Evolutionary conservation across 2,888 invertebrate species (phyloP), one percentile per base, ranked within the genome.

Genomic region (Neria commutata): DNA sequence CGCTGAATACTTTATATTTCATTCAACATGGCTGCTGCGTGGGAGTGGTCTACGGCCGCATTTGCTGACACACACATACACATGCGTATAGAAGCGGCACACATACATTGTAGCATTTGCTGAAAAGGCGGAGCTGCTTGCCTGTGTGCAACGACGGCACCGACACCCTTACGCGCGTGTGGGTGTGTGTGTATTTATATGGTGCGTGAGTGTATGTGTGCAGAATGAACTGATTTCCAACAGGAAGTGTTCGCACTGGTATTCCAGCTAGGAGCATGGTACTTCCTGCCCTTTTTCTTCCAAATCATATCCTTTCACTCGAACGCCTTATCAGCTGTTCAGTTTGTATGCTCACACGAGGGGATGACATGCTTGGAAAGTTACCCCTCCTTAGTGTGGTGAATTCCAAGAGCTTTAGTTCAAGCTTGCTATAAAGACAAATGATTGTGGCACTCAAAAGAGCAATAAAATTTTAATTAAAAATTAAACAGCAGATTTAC

Each of bases 11-110:
- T 60, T 61, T 68, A 63, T 63, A 68, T 64, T 72, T 69, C 71
- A 75, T 73, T 71, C 74, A 77, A 79, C 70, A 81, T 80, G 80
- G 80, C 81, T 74, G 80, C 81, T 74, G 80, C 80, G 80, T 75
- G 75, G 80, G 80, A 76, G 80, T 80, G 80, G 80, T 75, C 68
- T 75, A 66, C 5, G 5, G n/a, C n/a, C n/a, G n/a, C n/a, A 45
- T 45, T 14, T 8, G 53, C 37, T 51, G 34, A 49, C 45, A 46
- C n/a, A 46, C 51, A 53, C 42, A 48, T 60, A 24, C 52, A 48
- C 46, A 52, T 53, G 45, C 19, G 19, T 29, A 45, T 16, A n/a
- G 24, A 5, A 24, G 45, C 56, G 52, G 58, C 46, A 47, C 42
- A 42, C 21, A 42, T 21, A 21, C 42, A 42, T 19, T 24, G 25